Conservation (phyloP, 2,888 invertebrate genomes). For the Cyrtodaria siliqua region DNA sequence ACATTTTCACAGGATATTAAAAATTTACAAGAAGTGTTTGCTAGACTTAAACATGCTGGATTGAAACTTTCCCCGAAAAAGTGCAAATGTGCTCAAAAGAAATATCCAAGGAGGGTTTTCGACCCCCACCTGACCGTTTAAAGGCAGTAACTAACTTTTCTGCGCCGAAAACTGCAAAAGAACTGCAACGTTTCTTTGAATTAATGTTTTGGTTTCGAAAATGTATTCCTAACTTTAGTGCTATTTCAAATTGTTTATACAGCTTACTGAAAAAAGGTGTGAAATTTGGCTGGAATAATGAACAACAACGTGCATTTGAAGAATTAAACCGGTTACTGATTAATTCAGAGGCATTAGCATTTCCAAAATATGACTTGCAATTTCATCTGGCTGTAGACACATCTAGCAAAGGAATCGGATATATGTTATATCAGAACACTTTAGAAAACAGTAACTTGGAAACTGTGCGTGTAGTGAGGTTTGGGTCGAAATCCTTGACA, state of each 20-base stretch:
- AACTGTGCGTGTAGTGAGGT: slow-evolving; percentile 33
- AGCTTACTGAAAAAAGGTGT: slow-evolving; percentile 36
- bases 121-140: slow-evolving; percentile 33
- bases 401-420: slow-evolving; percentile 51
- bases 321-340: slow-evolving; percentile 30
- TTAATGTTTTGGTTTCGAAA: slow-evolving; percentile 66
- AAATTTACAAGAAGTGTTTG: slow-evolving; percentile 36
- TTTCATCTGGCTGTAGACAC: slow-evolving; percentile 60
- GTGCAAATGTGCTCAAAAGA: slow-evolving; percentile 16
- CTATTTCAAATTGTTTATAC: slow-evolving; percentile 29
- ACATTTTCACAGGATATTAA: slow-evolving; percentile 31
- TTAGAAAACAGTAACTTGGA: not conserved
- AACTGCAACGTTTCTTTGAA: slow-evolving; percentile 39
- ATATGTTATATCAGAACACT: slow-evolving; percentile 59
- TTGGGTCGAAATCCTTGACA: slow-evolving; percentile 40
- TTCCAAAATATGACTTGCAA: slow-evolving; percentile 51
- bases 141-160: slow-evolving; percentile 17
- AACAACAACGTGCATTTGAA: slow-evolving; percentile 36
- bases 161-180: slow-evolving; percentile 18
- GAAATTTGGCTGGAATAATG: slow-evolving; percentile 34
- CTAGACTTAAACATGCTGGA: slow-evolving; percentile 19
- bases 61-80: slow-evolving; percentile 41
- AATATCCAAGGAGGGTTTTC: slow-evolving; percentile 32
- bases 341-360: slow-evolving; percentile 50
- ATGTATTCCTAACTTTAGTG: slow-evolving; percentile 49